Evolutionary conservation across 2,888 invertebrate species (phyloP).

Genomic region (Camptogramma bilineatum): DNA sequence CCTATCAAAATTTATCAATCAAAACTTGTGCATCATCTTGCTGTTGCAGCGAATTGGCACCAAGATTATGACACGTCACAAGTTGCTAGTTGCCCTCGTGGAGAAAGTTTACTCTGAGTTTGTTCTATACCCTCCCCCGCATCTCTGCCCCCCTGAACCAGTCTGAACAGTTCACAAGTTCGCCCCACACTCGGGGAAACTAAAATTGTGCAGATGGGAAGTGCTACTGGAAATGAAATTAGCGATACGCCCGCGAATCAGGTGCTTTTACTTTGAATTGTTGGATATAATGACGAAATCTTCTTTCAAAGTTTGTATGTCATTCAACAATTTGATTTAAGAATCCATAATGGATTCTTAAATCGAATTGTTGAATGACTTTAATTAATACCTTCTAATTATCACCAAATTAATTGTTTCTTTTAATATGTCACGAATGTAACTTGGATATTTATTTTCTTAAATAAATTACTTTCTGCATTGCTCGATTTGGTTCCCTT

Average conservation of each 20-base stretch:
- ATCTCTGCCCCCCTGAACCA: conserved; percentile 48
- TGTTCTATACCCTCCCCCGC: conserved; percentile 41
- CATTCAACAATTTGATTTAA: not conserved
- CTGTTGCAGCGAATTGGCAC: conserved; percentile 50
- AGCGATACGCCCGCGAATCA: conserved; percentile 21
- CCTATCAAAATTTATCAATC: conserved; percentile 3
- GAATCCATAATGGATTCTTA: no score
- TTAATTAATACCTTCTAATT: no score
- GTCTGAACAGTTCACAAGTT: conserved; percentile 68
- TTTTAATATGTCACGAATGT: not conserved
- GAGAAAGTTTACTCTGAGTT: conserved; percentile 69
- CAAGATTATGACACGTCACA: conserved; percentile 70
- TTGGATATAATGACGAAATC: not conserved
- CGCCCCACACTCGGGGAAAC: conserved; percentile 53
- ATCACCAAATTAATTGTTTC: no score
- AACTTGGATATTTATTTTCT: not conserved
- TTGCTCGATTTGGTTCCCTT: not conserved
- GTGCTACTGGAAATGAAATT: conserved; percentile 49
- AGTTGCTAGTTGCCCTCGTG: conserved; percentile 65
- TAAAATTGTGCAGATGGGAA: conserved; percentile 53
- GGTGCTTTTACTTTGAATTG: conserved; percentile 25
- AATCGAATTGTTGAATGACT: not conserved
- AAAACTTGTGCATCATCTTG: conserved; percentile 21
- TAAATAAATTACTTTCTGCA: no score
- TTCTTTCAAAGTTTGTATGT: not conserved